Percentiles rank a stretch among this genome's conserved stretches.
Conservation (phyloP, 2,113 vertebrate species). For the Thalassarche chlororhynchos region DNA sequence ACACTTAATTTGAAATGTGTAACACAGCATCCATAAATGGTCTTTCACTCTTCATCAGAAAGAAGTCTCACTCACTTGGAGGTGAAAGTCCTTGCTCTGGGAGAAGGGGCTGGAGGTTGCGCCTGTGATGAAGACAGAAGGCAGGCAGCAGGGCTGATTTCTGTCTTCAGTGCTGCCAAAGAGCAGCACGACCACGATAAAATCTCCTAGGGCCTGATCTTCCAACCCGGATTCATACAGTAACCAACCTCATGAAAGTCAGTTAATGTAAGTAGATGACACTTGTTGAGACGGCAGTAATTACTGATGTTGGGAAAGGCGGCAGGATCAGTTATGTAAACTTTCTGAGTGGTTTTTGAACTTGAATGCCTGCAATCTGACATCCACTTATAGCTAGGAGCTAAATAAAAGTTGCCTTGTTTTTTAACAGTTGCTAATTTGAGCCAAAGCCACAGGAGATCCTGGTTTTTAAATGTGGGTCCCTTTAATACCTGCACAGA, state of each 20-base stretch:
- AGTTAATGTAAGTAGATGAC: neutral
- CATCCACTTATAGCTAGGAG: neutral
- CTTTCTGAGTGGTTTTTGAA: neutral
- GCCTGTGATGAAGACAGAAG: neutral
- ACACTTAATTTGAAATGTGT: conserved; percentile 30
- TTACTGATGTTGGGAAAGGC: neutral
- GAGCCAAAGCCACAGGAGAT: neutral
- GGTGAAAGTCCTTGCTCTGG: neutral
- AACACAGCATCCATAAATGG: neutral
- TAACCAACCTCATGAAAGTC: neutral
- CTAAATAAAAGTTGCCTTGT: neutral
- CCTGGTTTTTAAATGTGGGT: neutral
- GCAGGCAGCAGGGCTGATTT: neutral
- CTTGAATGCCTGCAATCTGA: neutral
- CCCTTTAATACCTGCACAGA: neutral
- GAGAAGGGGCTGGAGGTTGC: neutral
- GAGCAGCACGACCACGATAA: neutral
- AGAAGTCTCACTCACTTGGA: neutral
- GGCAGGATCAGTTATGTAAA: neutral
- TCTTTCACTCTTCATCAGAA: neutral
- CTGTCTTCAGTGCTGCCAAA: neutral
- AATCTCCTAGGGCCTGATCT: neutral
- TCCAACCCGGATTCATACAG: neutral
- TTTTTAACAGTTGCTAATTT: neutral
- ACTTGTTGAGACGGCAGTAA: neutral